phyloP scores from a whole-genome alignment of 2,113 vertebrate species.

The Laticauda laticaudata region DNA sequence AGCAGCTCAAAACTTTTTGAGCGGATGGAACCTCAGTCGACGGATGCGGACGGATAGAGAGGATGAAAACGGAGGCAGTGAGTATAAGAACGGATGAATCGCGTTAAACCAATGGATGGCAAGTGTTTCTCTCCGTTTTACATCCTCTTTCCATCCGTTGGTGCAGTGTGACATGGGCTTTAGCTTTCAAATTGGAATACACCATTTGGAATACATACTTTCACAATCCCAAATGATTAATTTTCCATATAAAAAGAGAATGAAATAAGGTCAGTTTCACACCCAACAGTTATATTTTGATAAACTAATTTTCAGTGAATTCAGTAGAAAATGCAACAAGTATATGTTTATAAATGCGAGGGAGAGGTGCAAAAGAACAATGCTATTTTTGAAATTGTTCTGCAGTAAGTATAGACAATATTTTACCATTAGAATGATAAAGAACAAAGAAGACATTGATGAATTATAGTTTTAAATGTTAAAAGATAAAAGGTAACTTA shows the following conservation, averaged over 20 bases:
- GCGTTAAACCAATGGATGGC: no score
- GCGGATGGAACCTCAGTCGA: no score
- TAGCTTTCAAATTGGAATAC: background rate
- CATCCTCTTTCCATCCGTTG: no score
- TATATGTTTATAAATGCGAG: background rate
- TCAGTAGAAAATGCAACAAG: background rate
- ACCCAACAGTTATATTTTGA: background rate
- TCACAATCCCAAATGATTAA: background rate
- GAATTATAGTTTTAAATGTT: background rate
- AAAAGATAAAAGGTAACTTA: background rate
- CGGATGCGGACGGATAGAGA: no score
- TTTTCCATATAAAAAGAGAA: background rate
- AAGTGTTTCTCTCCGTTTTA: no score
- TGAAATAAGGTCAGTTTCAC: background rate
- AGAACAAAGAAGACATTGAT: no score
- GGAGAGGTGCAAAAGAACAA: no score
- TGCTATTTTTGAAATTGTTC: background rate
- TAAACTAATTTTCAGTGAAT: background rate
- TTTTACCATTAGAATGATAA: background rate
- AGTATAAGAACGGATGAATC: no score
- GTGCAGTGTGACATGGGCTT: background rate
- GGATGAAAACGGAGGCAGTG: no score
- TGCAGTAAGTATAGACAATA: background rate
- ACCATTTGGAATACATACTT: background rate
- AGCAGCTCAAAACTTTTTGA: no score